Percentiles rank a stretch among this genome's conserved stretches.
Conservation (phyloP, 1,140 invertebrate genomes). For the Eurosta solidaginis region DNA sequence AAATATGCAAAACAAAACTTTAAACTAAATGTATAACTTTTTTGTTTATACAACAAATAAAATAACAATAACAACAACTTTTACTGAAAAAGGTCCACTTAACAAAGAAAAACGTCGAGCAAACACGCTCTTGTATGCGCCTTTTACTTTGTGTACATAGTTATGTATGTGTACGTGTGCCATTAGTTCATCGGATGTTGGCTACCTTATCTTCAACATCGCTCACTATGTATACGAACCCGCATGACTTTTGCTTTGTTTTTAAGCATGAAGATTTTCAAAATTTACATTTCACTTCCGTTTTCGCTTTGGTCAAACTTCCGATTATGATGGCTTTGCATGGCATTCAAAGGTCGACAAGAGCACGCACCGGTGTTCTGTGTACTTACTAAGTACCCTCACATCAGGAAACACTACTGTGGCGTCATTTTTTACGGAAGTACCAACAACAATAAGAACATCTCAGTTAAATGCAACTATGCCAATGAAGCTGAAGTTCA, state of each 20-base stretch:
- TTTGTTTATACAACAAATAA: no score
- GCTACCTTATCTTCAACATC: not conserved
- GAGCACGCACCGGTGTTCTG: not conserved
- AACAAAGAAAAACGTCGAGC: not conserved
- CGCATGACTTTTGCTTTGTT: not conserved
- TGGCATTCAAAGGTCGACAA: not conserved
- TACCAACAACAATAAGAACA: slow-evolving; percentile 5
- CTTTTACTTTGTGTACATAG: no score
- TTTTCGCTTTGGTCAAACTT: not conserved
- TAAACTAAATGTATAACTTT: slow-evolving; percentile 10
- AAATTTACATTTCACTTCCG: slow-evolving; percentile 23
- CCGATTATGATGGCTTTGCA: not conserved
- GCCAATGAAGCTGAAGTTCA: not conserved
- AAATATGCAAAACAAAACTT: slow-evolving; percentile 24
- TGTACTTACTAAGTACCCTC: not conserved
- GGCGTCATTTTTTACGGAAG: slow-evolving; percentile 10
- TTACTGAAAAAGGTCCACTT: not conserved
- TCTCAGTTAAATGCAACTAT: not conserved
- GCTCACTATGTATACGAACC: no score
- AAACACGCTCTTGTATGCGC: not conserved
- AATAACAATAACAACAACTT: not conserved
- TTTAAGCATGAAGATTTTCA: not conserved
- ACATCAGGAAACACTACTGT: not conserved
- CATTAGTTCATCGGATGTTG: no score
- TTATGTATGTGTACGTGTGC: no score